phyloP scores from a whole-genome alignment of 2,888 invertebrate genomes.

The Zygaena filipendulae region DNA sequence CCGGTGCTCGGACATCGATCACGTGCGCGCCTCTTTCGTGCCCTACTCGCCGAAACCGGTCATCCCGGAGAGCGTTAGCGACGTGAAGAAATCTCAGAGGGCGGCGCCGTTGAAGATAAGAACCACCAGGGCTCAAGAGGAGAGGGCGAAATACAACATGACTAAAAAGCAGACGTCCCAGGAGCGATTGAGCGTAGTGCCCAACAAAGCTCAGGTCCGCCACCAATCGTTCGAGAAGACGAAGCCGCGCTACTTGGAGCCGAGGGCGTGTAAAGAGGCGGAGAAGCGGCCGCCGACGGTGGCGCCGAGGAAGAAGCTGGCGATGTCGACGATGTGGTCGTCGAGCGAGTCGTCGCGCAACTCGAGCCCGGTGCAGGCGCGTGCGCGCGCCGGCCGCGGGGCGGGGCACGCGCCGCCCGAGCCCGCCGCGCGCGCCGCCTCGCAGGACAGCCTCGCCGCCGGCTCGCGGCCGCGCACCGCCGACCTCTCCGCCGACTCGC shows the following conservation, averaged over 20 bases:
- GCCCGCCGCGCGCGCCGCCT: constrained; percentile 40
- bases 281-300: constrained; percentile 25
- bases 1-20: constrained; percentile 37
- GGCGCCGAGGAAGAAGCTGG: constrained; percentile 37
- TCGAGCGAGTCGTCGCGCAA: constrained; percentile 77
- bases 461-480: constrained; percentile 50
- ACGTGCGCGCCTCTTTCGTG: constrained; percentile 41
- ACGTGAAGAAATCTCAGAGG: constrained; percentile 21
- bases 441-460: constrained; percentile 61
- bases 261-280: constrained; percentile 33
- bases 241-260: constrained; percentile 74
- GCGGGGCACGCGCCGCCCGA: constrained; percentile 34
- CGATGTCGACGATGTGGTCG: constrained; percentile 57
- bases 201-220: constrained; percentile 15
- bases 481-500: constrained; percentile 56
- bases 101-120: constrained; percentile 32
- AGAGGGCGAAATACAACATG: constrained; percentile 47
- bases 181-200: constrained; percentile 23
- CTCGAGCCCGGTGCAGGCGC: constrained; percentile 71
- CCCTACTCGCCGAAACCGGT: constrained; percentile 38
- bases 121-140: constrained; percentile 52
- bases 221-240: constrained; percentile 35
- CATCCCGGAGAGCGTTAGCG: constrained; percentile 17
- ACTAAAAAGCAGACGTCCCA: constrained; percentile 31
- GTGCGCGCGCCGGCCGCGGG: constrained; percentile 29